Evolutionary conservation across 2,113 vertebrate species (phyloP).

Genomic region (Pseudorhombus dupliciocellatus): DNA sequence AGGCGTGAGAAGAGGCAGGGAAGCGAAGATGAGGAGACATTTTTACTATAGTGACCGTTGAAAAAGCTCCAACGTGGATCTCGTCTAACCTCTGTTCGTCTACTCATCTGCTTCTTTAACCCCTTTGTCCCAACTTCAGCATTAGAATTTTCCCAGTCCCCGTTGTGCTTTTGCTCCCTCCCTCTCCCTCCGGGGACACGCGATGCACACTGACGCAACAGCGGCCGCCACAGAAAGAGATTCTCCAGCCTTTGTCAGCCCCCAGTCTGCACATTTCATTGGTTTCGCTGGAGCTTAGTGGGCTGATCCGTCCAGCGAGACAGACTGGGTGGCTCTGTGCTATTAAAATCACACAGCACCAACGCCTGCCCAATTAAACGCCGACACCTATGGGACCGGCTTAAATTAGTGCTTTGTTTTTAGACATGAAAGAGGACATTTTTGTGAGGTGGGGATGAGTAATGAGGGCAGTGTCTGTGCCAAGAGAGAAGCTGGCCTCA

Average conservation of each 20-base stretch:
- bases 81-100: neutral
- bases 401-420: constrained; percentile 10
- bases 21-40: constrained; percentile 5
- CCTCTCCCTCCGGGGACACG: constrained; percentile 17
- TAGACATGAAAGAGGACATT: constrained; percentile 26
- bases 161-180: constrained; percentile 20
- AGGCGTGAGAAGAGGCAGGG: neutral
- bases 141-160: neutral
- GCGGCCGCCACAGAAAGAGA: constrained; percentile 18
- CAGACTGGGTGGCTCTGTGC: neutral
- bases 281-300: constrained; percentile 47
- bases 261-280: constrained; percentile 28
- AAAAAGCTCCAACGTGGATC: constrained; percentile 23
- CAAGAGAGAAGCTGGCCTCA: neutral
- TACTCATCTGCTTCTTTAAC: constrained; percentile 14
- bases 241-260: constrained; percentile 6
- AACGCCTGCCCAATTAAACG: constrained; percentile 53
- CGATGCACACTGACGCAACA: constrained; percentile 29
- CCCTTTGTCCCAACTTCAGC: constrained; percentile 23
- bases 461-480: constrained; percentile 2
- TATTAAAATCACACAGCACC: constrained; percentile 43
- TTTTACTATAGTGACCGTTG: constrained; percentile 13
- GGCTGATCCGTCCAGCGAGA: constrained; percentile 39
- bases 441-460: constrained; percentile 23
- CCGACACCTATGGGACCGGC: neutral